phyloP scores from a whole-genome alignment of 2,113 vertebrate species.

The Scartelaos histophorus region DNA sequence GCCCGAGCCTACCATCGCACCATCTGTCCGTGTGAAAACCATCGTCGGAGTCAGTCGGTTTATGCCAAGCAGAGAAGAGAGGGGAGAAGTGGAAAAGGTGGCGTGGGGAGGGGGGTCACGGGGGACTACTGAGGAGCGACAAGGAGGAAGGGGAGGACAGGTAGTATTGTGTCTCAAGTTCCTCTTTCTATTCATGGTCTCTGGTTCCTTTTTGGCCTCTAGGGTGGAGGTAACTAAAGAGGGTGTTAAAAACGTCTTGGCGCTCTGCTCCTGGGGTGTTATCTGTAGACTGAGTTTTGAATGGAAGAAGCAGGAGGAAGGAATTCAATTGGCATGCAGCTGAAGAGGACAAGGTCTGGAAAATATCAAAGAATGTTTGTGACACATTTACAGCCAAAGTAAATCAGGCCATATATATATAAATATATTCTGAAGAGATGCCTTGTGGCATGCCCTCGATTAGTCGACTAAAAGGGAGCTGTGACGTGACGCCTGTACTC shows the following conservation, averaged over 20 bases:
- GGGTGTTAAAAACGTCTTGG: slow-evolving; percentile 67
- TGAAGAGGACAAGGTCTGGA: slow-evolving; percentile 29
- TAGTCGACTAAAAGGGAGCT: too few species aligned
- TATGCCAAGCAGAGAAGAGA: slow-evolving; percentile 34
- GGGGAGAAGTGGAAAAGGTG: slow-evolving; percentile 16
- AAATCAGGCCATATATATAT: too few species aligned
- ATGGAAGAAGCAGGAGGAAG: slow-evolving; percentile 30
- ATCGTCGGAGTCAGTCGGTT: slow-evolving; percentile 41
- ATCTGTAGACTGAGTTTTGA: slow-evolving; percentile 46
- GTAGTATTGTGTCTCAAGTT: slow-evolving; percentile 66
- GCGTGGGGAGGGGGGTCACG: slow-evolving; percentile 31
- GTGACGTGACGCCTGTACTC: too few species aligned
- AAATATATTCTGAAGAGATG: too few species aligned
- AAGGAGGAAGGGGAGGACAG: slow-evolving; percentile 52
- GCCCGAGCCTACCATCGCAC: slow-evolving; percentile 39
- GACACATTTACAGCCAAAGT: slow-evolving; percentile 23
- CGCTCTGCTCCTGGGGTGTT: slow-evolving; percentile 52
- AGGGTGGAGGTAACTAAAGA: slow-evolving; percentile 61
- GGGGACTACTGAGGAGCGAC: slow-evolving; percentile 49
- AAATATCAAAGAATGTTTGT: slow-evolving; percentile 34
- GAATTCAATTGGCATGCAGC: slow-evolving; percentile 51
- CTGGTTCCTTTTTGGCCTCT: slow-evolving; percentile 57
- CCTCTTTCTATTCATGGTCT: slow-evolving; percentile 62
- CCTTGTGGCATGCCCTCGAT: too few species aligned
- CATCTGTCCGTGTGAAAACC: slow-evolving; percentile 59